Conservation (phyloP, 2,888 invertebrate species). For the Heliconius ethilla region DNA sequence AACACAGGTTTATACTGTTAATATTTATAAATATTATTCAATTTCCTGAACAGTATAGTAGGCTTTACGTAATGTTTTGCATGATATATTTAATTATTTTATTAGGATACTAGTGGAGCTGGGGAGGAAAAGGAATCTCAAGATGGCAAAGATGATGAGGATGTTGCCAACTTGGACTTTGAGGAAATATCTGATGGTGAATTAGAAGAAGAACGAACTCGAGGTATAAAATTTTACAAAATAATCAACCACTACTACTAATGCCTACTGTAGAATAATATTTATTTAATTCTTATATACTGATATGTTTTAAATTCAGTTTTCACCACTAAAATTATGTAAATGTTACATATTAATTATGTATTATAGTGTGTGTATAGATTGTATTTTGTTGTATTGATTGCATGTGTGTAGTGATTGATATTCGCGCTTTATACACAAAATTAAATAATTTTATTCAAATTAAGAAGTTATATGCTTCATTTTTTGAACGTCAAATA, state of each 20-base stretch:
- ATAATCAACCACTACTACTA: not conserved
- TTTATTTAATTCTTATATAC: too few relatives aligned
- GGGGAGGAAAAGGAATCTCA: slow-evolving; percentile 75
- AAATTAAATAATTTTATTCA: too few relatives aligned
- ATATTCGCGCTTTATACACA: too few relatives aligned
- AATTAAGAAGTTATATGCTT: too few relatives aligned
- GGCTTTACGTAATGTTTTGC: not conserved
- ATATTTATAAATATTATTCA: slow-evolving; percentile 3
- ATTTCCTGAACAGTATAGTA: not conserved
- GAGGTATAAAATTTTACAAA: slow-evolving; percentile 56
- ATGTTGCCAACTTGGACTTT: slow-evolving; percentile 89
- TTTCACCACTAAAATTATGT: too few relatives aligned
- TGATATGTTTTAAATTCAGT: too few relatives aligned
- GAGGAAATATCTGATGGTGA: slow-evolving; percentile 96
- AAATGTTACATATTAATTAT: too few relatives aligned
- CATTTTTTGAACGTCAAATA: too few relatives aligned
- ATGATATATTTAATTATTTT: not conserved
- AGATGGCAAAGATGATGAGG: slow-evolving; percentile 86
- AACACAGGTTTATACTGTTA: slow-evolving; percentile 60
- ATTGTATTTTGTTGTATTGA: too few relatives aligned
- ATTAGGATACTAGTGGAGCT: slow-evolving; percentile 70
- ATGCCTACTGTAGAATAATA: too few relatives aligned
- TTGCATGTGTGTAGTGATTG: too few relatives aligned
- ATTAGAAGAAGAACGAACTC: slow-evolving; percentile 89
- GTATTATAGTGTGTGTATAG: too few relatives aligned